These are phyloP conservation scores for Drosophila fulvimacula DNA, from an alignment of 2,888 invertebrate genomes.

Conservation along the genomic window DNA sequence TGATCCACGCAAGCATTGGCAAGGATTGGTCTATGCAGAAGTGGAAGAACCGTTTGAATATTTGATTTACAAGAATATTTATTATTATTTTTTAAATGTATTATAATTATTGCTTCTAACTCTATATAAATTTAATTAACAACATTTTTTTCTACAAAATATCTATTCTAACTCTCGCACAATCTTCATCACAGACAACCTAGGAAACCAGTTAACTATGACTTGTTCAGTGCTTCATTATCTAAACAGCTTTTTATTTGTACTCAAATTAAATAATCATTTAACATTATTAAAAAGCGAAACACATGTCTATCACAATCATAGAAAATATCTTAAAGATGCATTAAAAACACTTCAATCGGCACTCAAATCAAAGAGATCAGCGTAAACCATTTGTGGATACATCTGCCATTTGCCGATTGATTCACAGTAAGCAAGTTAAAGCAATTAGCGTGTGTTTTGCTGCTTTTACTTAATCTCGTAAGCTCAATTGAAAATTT, in stretches of 20 bases:
- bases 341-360: not conserved
- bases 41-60: no score
- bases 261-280: not conserved
- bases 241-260: not conserved
- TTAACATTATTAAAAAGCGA: no score
- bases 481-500: slow-evolving; percentile 28
- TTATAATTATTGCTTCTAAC: no score
- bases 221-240: not conserved
- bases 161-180: not conserved
- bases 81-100: no score
- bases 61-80: no score
- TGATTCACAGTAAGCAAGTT: slow-evolving; percentile 10
- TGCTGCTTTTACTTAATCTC: slow-evolving; percentile 12
- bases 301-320: not conserved
- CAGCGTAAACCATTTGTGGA: not conserved
- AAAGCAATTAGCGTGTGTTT: slow-evolving; percentile 26
- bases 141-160: no score
- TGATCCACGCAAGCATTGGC: no score
- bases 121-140: no score
- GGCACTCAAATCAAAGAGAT: slow-evolving; percentile 3
- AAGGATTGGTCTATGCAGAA: no score
- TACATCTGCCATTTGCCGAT: not conserved
- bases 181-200: not conserved
- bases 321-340: not conserved
- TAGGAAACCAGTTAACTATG: not conserved